phyloP scores from a whole-genome alignment of 2,113 vertebrate genomes.

The Corythoichthys haematopterus region DNA sequence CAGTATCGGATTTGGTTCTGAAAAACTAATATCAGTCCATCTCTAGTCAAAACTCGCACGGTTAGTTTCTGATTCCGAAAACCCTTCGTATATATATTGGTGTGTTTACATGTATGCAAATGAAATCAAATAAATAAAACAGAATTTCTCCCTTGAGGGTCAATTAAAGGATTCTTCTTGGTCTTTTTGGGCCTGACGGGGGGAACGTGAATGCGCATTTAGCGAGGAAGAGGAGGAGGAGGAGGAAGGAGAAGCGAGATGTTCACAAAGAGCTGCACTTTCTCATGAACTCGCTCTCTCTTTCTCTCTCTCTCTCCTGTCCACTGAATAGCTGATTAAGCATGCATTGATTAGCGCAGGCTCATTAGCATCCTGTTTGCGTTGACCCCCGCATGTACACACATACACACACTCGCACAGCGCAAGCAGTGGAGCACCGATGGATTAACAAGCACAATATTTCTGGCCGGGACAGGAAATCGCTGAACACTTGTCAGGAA shows the following conservation, averaged over 20 bases:
- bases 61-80: too few relatives aligned
- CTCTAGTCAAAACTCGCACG: too few relatives aligned
- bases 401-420: slow-evolving; percentile 10
- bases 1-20: too few relatives aligned
- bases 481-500: slow-evolving; percentile 69
- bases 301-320: slow-evolving; percentile 41
- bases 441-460: slow-evolving; percentile 70
- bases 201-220: not conserved
- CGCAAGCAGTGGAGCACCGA: slow-evolving; percentile 43
- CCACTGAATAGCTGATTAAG: slow-evolving; percentile 81
- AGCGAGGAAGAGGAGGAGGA: not conserved
- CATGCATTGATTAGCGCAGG: slow-evolving; percentile 78
- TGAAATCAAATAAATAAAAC: slow-evolving; percentile 39
- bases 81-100: not conserved
- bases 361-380: slow-evolving; percentile 85
- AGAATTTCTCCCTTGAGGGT: slow-evolving; percentile 14
- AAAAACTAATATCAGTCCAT: too few relatives aligned
- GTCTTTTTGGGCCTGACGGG: not conserved
- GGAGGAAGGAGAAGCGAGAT: not conserved
- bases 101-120: slow-evolving; percentile 5
- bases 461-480: slow-evolving; percentile 71
- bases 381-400: slow-evolving; percentile 38
- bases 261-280: slow-evolving; percentile 60
- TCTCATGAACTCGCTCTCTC: slow-evolving; percentile 66
- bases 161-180: slow-evolving; percentile 3